A percentile compares a stretch with the other conserved stretches of the same genome.
Evolutionary conservation across 2,888 invertebrate genomes (phyloP).

Genomic region (Uloborus plumipes): DNA sequence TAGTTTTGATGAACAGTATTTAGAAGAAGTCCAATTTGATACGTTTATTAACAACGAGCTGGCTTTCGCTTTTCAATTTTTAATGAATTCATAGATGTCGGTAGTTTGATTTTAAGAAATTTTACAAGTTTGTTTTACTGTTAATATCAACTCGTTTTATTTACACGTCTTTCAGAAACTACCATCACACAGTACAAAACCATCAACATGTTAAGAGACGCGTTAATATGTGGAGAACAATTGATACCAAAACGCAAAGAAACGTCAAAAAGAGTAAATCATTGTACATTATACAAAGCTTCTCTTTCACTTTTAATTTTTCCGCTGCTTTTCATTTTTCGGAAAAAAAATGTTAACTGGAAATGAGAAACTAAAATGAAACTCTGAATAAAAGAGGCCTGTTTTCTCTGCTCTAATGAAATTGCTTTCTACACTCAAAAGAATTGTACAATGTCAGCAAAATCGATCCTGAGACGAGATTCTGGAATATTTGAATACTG

Average conservation of each 20-base stretch:
- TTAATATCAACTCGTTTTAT: too few species aligned
- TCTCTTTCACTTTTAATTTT: background rate
- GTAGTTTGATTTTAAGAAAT: too few species aligned
- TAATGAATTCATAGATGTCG: too few species aligned
- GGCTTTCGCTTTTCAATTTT: too few species aligned
- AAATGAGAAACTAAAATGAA: slow-evolving; percentile 23
- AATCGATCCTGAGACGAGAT: slow-evolving; percentile 32
- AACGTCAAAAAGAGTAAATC: background rate
- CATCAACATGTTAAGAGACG: too few species aligned
- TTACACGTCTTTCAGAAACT: too few species aligned
- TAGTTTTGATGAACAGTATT: too few species aligned
- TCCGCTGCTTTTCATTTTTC: background rate
- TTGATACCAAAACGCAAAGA: background rate
- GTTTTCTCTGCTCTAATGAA: slow-evolving; percentile 43
- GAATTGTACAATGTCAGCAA: slow-evolving; percentile 25
- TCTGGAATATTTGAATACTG: slow-evolving; percentile 48
- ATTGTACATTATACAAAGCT: background rate
- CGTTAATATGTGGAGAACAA: too few species aligned
- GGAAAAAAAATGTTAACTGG: background rate
- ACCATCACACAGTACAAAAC: too few species aligned
- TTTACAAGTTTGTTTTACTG: too few species aligned
- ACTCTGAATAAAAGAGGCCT: background rate
- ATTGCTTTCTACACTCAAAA: slow-evolving; percentile 38
- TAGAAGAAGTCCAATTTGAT: too few species aligned
- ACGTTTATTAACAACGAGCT: too few species aligned